Evolutionary conservation across 2,888 invertebrate species (phyloP).

Genomic region (Mallateleia sp.): DNA sequence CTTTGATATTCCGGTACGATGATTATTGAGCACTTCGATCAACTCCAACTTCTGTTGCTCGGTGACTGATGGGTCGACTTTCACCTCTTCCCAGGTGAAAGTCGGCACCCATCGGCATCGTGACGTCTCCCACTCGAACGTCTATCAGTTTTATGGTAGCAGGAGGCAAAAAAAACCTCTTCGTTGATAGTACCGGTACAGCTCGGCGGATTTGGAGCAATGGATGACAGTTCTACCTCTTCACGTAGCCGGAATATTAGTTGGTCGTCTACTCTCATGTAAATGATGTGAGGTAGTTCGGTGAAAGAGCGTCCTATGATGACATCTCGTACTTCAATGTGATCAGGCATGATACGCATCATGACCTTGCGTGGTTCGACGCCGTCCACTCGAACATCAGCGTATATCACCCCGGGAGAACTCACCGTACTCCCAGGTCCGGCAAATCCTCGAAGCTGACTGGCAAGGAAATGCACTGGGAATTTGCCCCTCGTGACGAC

Average conservation of each 20-base stretch:
- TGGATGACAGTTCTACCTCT: background rate
- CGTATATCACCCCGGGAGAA: no score
- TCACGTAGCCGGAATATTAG: no score
- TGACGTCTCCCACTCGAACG: constrained; percentile 5
- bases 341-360: no score
- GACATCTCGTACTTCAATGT: no score
- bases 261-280: no score
- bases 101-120: background rate
- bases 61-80: background rate
- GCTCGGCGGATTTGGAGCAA: background rate
- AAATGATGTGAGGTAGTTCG: no score
- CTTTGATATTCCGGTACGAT: background rate
- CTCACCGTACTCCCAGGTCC: no score
- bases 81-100: background rate
- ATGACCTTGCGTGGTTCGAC: no score
- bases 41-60: background rate
- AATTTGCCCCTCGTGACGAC: constrained; percentile 5
- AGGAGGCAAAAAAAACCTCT: background rate
- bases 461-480: constrained; percentile 9
- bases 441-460: no score
- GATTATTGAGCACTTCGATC: background rate
- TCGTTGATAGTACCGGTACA: background rate
- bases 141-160: constrained; percentile 31
- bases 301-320: no score
- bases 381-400: no score